phyloP scores from a whole-genome alignment of 2,888 invertebrate genomes.

The Boloria euphrosyne region DNA sequence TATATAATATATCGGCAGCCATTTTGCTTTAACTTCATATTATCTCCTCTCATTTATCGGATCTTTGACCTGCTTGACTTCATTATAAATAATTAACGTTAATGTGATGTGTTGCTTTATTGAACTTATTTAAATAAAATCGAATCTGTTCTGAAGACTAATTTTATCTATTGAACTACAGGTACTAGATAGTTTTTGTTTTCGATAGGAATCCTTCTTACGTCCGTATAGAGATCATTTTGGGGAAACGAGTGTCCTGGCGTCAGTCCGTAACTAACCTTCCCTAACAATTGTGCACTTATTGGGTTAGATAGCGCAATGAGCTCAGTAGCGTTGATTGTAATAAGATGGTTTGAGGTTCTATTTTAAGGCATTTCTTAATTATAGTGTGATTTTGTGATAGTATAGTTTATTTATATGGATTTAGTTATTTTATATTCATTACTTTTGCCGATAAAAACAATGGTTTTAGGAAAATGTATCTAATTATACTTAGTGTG shows the following conservation, averaged over 20 bases:
- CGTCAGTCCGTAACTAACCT: slow-evolving; percentile 34
- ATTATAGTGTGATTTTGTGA: not conserved
- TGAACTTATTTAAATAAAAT: not conserved
- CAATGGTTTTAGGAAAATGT: no score
- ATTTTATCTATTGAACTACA: slow-evolving; percentile 5
- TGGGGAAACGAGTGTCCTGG: slow-evolving; percentile 14
- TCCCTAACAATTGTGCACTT: slow-evolving; percentile 32
- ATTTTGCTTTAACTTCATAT: slow-evolving; percentile 29
- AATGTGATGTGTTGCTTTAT: not conserved
- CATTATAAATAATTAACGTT: slow-evolving; percentile 1
- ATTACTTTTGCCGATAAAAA: no score
- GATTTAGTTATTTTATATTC: no score
- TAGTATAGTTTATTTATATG: no score
- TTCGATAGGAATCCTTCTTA: slow-evolving; percentile 15
- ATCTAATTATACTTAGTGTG: no score
- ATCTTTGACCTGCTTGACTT: slow-evolving; percentile 11
- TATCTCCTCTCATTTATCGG: slow-evolving; percentile 18
- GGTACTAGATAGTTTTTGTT: slow-evolving; percentile 2
- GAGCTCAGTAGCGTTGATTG: slow-evolving; percentile 14
- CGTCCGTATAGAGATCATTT: slow-evolving; percentile 19
- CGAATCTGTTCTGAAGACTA: slow-evolving; percentile 17
- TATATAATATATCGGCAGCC: slow-evolving; percentile 36
- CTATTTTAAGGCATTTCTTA: slow-evolving; percentile 5
- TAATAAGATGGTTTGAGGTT: slow-evolving; percentile 25
- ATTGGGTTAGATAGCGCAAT: slow-evolving; percentile 25